These are phyloP conservation scores for Anastatus disparis DNA, from an alignment of 1,140 invertebrate genomes.

Conservation along the genomic window DNA sequence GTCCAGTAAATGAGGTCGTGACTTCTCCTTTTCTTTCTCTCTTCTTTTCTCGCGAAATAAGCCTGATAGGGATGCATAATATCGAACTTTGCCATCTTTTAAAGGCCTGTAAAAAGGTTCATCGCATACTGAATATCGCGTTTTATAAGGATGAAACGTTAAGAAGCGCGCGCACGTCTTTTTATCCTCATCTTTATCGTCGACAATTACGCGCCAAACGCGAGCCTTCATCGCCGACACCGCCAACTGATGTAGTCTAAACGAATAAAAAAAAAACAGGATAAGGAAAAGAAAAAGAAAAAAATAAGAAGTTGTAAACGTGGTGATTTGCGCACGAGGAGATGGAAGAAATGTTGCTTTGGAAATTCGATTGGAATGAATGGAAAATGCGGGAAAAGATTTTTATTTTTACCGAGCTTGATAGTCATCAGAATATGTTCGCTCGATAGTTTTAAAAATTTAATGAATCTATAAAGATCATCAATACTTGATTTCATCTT, in stretches of 20 bases:
- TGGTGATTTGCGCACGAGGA: slow-evolving; percentile 36
- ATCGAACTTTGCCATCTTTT: slow-evolving; percentile 35
- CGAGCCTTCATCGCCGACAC: not conserved
- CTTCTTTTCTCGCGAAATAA: not conserved
- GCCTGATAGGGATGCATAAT: slow-evolving; percentile 35
- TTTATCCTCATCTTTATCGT: slow-evolving; percentile 52
- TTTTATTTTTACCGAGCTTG: not conserved
- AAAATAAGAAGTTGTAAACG: slow-evolving; percentile 19
- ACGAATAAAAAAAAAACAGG: slow-evolving; percentile 44
- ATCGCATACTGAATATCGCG: slow-evolving; percentile 23
- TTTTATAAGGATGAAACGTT: too few species aligned
- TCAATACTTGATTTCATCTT: too few species aligned
- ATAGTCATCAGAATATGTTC: too few species aligned
- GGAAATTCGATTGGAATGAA: not conserved
- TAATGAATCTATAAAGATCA: not conserved
- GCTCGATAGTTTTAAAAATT: not conserved
- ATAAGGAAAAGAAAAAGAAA: not conserved
- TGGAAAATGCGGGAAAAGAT: not conserved
- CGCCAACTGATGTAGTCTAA: not conserved
- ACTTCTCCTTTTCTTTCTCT: slow-evolving; percentile 19
- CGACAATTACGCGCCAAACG: slow-evolving; percentile 52
- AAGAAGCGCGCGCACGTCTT: too few species aligned
- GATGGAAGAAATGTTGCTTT: not conserved
- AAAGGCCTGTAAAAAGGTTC: slow-evolving; percentile 34
- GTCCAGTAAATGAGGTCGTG: slow-evolving; percentile 36